These are phyloP conservation scores for Coleophora deauratella DNA, from an alignment of 2,888 invertebrate species.

Conservation along the genomic window DNA sequence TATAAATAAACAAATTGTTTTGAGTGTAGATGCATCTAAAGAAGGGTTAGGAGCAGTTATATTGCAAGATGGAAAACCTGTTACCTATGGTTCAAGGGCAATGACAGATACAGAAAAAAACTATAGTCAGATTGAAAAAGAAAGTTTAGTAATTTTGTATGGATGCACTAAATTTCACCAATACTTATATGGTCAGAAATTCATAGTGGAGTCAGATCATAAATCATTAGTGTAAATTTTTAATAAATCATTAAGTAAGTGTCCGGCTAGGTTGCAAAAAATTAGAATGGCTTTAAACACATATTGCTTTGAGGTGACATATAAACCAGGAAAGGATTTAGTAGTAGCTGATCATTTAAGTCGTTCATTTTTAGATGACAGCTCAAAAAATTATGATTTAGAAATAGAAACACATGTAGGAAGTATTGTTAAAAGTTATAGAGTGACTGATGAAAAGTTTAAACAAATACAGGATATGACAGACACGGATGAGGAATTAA, in stretches of 20 bases:
- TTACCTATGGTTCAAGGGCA: conserved; percentile 2
- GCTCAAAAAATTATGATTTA: too few relatives aligned
- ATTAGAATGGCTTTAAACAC: neutral
- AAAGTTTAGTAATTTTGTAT: conserved; percentile 1
- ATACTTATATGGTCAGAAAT: conserved; percentile 1
- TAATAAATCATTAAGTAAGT: conserved; percentile 1
- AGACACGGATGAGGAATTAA: too few relatives aligned
- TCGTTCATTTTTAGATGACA: too few relatives aligned
- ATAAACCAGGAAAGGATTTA: conserved; percentile 1
- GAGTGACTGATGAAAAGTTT: too few relatives aligned
- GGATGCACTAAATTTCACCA: conserved; percentile 3
- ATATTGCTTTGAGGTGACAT: neutral
- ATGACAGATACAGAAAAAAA: neutral
- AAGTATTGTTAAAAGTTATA: too few relatives aligned
- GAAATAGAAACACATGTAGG: too few relatives aligned
- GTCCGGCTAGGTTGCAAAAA: conserved; percentile 3
- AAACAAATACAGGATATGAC: too few relatives aligned
- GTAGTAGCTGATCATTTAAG: conserved; percentile 1
- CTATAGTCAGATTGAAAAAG: conserved; percentile 4
- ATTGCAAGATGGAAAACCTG: conserved; percentile 1
- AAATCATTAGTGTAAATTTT: neutral
- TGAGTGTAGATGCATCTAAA: conserved; percentile 1
- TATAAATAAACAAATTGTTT: neutral
- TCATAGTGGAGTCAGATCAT: conserved; percentile 3
- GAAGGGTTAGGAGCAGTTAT: conserved; percentile 1